phyloP scores from a whole-genome alignment of 2,797 vertebrate species.

The Heterohyrax brucei region DNA sequence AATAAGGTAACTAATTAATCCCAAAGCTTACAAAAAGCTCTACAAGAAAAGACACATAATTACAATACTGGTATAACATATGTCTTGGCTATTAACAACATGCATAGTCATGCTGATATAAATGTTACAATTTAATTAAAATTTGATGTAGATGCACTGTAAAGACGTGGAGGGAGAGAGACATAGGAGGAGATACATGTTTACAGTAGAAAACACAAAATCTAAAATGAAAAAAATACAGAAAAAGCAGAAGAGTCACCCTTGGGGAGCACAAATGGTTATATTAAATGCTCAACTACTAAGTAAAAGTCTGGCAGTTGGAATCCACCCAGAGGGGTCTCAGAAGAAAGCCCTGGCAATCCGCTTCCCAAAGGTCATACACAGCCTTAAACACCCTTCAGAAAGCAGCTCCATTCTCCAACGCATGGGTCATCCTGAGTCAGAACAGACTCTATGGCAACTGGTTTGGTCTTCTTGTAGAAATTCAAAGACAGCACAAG shows the following conservation, averaged over 20 bases:
- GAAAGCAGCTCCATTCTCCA: not conserved
- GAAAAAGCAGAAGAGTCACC: not conserved
- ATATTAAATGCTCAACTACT: not conserved
- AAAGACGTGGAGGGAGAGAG: not conserved
- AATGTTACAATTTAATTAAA: conserved; percentile 17
- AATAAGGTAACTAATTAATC: not conserved
- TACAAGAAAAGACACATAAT: not conserved
- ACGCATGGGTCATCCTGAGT: not conserved
- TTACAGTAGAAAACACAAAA: conserved; percentile 30
- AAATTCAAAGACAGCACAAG: not conserved
- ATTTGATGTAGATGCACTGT: not conserved
- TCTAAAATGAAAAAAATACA: conserved; percentile 59
- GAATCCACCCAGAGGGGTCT: not conserved
- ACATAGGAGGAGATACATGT: not conserved
- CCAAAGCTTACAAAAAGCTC: not conserved
- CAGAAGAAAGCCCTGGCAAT: not conserved
- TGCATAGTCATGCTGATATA: not conserved
- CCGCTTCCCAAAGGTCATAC: not conserved
- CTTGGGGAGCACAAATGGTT: not conserved
- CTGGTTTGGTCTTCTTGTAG: not conserved
- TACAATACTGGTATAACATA: not conserved
- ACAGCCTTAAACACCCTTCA: not conserved
- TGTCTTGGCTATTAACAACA: not conserved
- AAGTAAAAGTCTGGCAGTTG: not conserved
- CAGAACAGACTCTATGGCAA: not conserved